phyloP scores from a whole-genome alignment of 2,888 invertebrate species.

The Drosophila helvetica region DNA sequence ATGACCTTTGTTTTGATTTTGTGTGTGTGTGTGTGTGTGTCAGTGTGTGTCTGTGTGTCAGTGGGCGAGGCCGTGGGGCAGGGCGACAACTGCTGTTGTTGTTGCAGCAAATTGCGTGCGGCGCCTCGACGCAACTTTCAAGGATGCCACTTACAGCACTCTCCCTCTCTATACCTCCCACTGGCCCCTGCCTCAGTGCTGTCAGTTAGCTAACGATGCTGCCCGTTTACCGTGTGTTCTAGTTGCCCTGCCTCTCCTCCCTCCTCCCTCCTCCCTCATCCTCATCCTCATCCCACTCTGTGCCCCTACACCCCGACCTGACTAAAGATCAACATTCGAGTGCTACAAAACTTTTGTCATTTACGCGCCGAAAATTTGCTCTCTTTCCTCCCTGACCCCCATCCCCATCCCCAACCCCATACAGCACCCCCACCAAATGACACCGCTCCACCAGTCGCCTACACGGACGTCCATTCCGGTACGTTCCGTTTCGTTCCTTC shows the following conservation, averaged over 20 bases:
- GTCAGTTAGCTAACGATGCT: conserved; percentile 75
- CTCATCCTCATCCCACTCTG: conserved; percentile 10
- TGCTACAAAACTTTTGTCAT: conserved; percentile 72
- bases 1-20: conserved; percentile 52
- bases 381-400: conserved; percentile 21
- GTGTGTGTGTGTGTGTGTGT: conserved; percentile 2
- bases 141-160: conserved; percentile 74
- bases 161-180: neutral
- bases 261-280: conserved; percentile 18
- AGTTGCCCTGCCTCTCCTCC: conserved; percentile 35
- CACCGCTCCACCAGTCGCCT: conserved; percentile 10
- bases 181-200: neutral
- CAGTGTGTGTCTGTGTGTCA: conserved; percentile 8
- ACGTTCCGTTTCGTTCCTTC: conserved; percentile 30
- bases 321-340: conserved; percentile 74
- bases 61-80: conserved; percentile 29
- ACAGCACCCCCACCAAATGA: conserved; percentile 15
- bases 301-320: conserved; percentile 20
- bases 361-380: conserved; percentile 72
- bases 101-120: conserved; percentile 73
- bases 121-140: conserved; percentile 69
- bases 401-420: neutral
- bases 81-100: conserved; percentile 30
- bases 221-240: conserved; percentile 58
- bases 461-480: conserved; percentile 15